Conservation (phyloP, 2,888 invertebrate genomes). For the Dolomedes plantarius region DNA sequence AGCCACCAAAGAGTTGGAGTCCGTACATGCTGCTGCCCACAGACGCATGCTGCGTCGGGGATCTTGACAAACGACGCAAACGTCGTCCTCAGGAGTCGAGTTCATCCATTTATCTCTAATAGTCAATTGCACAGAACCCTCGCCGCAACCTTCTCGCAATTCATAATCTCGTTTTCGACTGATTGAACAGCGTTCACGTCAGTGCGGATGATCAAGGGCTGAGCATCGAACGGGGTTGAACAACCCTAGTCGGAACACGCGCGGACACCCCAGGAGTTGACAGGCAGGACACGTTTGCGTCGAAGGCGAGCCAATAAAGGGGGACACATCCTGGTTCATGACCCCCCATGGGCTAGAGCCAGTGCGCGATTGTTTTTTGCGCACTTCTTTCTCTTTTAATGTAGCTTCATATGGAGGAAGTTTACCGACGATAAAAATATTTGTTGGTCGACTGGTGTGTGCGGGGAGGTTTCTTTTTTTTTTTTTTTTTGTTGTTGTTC, state of each 20-base stretch:
- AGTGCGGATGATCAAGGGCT: background rate
- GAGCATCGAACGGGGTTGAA: constrained; percentile 46
- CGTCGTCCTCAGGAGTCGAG: too few species aligned
- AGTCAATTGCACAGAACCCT: too few species aligned
- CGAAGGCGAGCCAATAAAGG: constrained; percentile 67
- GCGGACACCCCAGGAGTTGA: constrained; percentile 58
- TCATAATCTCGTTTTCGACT: background rate
- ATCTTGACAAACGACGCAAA: too few species aligned
- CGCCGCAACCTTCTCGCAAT: background rate
- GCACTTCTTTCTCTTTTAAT: background rate
- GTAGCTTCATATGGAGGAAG: background rate
- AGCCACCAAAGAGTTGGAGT: too few species aligned
- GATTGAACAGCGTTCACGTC: background rate
- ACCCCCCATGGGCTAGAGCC: constrained; percentile 63
- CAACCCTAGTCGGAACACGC: constrained; percentile 20
- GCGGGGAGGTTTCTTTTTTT: too few species aligned
- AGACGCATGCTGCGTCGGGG: too few species aligned
- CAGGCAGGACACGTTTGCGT: constrained; percentile 65
- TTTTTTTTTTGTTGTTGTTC: too few species aligned
- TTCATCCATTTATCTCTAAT: too few species aligned
- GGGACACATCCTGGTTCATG: constrained; percentile 65
- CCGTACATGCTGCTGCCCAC: too few species aligned
- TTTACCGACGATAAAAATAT: constrained; percentile 4
- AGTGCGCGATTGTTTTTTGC: background rate
- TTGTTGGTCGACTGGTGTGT: background rate